Conservation (phyloP, 2,888 invertebrate species). For the Dicyrtomina minuta region DNA sequence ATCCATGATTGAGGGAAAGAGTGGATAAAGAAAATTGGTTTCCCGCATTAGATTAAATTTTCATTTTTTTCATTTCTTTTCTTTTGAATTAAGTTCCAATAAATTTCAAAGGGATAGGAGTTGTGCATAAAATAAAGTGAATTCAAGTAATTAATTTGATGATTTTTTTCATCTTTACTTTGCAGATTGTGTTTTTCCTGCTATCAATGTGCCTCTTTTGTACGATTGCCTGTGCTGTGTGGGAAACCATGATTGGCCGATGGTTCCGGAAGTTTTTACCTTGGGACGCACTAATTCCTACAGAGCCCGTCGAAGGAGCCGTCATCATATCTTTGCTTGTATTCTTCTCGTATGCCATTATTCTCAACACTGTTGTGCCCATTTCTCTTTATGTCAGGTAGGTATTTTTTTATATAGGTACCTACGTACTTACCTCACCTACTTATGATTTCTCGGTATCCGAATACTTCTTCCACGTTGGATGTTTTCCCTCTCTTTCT, state of each 20-base stretch:
- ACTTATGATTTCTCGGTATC: no score
- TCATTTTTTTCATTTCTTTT: not conserved
- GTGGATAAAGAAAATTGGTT: no score
- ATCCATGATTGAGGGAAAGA: no score
- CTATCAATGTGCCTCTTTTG: slow-evolving; percentile 96
- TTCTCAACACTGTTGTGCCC: slow-evolving; percentile 99
- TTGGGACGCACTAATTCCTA: slow-evolving; percentile 90
- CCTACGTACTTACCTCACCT: no score
- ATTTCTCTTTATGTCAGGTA: slow-evolving; percentile 97
- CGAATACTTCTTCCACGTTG: no score
- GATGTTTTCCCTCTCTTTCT: no score
- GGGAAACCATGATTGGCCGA: slow-evolving; percentile 92
- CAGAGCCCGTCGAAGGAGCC: slow-evolving; percentile 75
- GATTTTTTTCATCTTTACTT: slow-evolving; percentile 55
- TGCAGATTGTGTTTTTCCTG: slow-evolving; percentile 95
- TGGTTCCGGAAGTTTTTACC: slow-evolving; percentile 88
- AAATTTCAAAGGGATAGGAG: no score
- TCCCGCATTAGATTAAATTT: not conserved
- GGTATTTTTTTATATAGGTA: no score
- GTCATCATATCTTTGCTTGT: slow-evolving; percentile 92
- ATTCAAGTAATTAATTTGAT: no score
- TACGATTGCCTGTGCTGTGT: slow-evolving; percentile 94
- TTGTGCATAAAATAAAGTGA: no score
- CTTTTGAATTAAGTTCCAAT: no score
- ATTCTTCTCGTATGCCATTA: slow-evolving; percentile 99